Evolutionary conservation across 2,888 invertebrate genomes (phyloP).

Genomic region (Uropetala carovei): DNA sequence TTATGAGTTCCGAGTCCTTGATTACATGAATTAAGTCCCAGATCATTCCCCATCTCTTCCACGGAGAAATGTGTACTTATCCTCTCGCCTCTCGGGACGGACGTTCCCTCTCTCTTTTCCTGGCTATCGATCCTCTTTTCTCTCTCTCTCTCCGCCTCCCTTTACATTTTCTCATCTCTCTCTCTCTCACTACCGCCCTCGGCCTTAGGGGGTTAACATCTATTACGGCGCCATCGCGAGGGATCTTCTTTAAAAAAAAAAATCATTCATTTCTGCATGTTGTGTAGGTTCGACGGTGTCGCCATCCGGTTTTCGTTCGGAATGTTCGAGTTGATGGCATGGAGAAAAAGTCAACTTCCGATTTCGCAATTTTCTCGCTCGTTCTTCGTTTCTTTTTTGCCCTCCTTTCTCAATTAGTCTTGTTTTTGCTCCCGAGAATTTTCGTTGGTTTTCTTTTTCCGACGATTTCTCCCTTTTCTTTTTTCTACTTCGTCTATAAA

Average conservation of each 20-base stretch:
- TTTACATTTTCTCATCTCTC: background rate
- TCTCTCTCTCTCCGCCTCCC: background rate
- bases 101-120: background rate
- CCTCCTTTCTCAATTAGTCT: background rate
- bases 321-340: background rate
- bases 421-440: background rate
- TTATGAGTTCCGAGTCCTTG: constrained; percentile 56
- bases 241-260: background rate
- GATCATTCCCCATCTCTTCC: constrained; percentile 43
- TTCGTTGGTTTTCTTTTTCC: too few species aligned
- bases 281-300: background rate
- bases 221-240: too few species aligned
- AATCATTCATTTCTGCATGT: background rate
- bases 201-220: too few species aligned
- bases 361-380: background rate
- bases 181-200: background rate
- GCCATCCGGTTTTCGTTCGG: background rate
- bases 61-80: constrained; percentile 44
- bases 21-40: constrained; percentile 60
- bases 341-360: background rate
- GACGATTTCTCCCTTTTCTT: too few species aligned
- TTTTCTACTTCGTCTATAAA: too few species aligned
- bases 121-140: background rate
- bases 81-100: constrained; percentile 40
- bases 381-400: background rate